Evolutionary conservation across 2,888 invertebrate species (phyloP).

Genomic region (Andrena haemorrhoa): DNA sequence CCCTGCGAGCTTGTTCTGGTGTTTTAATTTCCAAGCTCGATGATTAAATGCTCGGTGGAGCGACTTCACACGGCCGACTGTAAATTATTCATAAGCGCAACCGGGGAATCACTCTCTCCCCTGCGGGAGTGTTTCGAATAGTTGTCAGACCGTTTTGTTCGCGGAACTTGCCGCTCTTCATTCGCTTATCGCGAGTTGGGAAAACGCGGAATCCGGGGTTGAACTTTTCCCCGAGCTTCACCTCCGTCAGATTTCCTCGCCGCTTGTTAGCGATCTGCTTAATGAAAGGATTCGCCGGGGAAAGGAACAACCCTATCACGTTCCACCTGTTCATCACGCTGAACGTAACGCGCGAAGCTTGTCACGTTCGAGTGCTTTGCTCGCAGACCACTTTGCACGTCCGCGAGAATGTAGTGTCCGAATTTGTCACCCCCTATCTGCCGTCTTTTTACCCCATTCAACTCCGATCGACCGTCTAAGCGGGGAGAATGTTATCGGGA

Average conservation of each 20-base stretch:
- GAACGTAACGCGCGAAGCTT: not conserved
- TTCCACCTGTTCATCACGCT: slow-evolving; percentile 18
- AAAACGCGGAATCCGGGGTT: not conserved
- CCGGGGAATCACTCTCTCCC: slow-evolving; percentile 1
- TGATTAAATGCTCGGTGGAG: slow-evolving; percentile 8
- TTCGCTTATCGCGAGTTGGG: not conserved
- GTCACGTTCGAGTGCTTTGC: not conserved
- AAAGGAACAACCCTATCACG: slow-evolving; percentile 7
- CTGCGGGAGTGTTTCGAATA: not conserved
- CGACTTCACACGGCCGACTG: not conserved
- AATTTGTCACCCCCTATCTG: slow-evolving; percentile 59
- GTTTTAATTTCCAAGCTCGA: slow-evolving; percentile 15
- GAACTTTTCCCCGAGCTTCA: not conserved
- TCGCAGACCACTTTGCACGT: slow-evolving; percentile 15
- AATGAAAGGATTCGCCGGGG: not conserved
- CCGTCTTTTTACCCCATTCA: slow-evolving; percentile 49
- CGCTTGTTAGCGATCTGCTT: not conserved
- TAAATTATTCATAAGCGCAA: slow-evolving; percentile 24
- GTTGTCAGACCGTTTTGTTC: not conserved
- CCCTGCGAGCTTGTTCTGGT: not conserved
- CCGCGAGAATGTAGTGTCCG: slow-evolving; percentile 41
- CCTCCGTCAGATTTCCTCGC: not conserved
- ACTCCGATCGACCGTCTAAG: slow-evolving; percentile 44
- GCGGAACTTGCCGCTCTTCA: not conserved
- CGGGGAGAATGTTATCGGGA: slow-evolving; percentile 42